These are phyloP conservation scores for Ommatoiulus sabulosus DNA, from an alignment of 2,888 invertebrate species.

Conservation along the genomic window DNA sequence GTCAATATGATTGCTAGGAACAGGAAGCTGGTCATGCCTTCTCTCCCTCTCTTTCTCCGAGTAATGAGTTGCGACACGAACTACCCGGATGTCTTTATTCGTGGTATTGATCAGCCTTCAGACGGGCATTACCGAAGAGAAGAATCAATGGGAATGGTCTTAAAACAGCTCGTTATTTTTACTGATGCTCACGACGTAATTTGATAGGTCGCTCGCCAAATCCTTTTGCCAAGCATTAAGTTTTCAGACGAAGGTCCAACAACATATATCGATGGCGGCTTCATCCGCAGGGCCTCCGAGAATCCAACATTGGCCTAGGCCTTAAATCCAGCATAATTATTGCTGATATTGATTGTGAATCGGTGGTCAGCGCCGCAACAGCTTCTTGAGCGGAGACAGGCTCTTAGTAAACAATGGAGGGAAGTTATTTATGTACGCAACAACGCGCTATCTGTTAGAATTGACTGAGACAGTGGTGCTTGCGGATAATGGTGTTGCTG, in stretches of 20 bases:
- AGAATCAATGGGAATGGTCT: slow-evolving; percentile 28
- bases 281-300: not conserved
- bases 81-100: slow-evolving; percentile 40
- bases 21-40: slow-evolving; percentile 15
- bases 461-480: too few relatives aligned
- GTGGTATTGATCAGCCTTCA: slow-evolving; percentile 21
- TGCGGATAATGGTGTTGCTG: too few relatives aligned
- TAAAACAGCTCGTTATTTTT: slow-evolving; percentile 43
- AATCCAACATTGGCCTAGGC: not conserved
- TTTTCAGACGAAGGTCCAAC: not conserved
- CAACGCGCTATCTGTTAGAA: too few relatives aligned
- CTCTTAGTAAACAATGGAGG: not conserved
- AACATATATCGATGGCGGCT: not conserved
- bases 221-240: slow-evolving; percentile 28
- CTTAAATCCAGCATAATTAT: not conserved
- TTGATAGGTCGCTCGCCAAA: slow-evolving; percentile 36
- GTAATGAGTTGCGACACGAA: slow-evolving; percentile 24
- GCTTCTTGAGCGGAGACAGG: too few relatives aligned
- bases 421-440: not conserved
- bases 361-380: not conserved
- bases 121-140: not conserved
- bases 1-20: not conserved
- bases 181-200: slow-evolving; percentile 23
- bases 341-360: not conserved
- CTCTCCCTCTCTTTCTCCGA: not conserved